phyloP scores from a whole-genome alignment of 2,113 vertebrate species.

The Cheilinus undulatus region DNA sequence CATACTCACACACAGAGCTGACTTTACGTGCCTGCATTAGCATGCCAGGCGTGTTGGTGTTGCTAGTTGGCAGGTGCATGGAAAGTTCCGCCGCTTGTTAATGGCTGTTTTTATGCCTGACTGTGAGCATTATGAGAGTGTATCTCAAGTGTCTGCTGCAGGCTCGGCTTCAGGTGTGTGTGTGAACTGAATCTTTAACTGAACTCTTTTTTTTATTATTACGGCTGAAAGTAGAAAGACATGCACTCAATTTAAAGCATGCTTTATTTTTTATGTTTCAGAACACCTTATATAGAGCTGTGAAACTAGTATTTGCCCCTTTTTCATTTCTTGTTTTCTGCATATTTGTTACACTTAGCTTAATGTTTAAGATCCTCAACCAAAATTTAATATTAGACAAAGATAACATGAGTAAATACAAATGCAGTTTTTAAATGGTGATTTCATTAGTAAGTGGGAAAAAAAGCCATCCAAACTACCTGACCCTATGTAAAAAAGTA shows the following conservation, averaged over 20 bases:
- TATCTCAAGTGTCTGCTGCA: slow-evolving; percentile 40
- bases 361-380: too few species aligned
- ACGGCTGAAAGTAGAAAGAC: slow-evolving; percentile 11
- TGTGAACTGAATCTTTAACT: slow-evolving; percentile 22
- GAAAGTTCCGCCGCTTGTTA: slow-evolving; percentile 75
- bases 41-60: slow-evolving; percentile 73
- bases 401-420: too few species aligned
- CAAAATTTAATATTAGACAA: too few species aligned
- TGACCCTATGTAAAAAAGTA: too few species aligned
- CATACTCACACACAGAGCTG: slow-evolving; percentile 38
- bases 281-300: neutral
- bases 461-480: too few species aligned
- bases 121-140: slow-evolving; percentile 52
- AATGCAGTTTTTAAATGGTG: too few species aligned
- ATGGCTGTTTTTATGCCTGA: slow-evolving; percentile 74
- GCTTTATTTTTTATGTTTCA: neutral
- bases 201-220: slow-evolving; percentile 18
- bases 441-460: too few species aligned
- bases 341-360: too few species aligned
- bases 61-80: slow-evolving; percentile 66
- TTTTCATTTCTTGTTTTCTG: too few species aligned
- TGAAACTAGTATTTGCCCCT: too few species aligned
- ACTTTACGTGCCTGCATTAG: slow-evolving; percentile 76
- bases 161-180: neutral
- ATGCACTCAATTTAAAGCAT: neutral